Base-by-base conservation (phyloP, 2,797 vertebrate species). In the Gadopsis marmoratus region DNA sequence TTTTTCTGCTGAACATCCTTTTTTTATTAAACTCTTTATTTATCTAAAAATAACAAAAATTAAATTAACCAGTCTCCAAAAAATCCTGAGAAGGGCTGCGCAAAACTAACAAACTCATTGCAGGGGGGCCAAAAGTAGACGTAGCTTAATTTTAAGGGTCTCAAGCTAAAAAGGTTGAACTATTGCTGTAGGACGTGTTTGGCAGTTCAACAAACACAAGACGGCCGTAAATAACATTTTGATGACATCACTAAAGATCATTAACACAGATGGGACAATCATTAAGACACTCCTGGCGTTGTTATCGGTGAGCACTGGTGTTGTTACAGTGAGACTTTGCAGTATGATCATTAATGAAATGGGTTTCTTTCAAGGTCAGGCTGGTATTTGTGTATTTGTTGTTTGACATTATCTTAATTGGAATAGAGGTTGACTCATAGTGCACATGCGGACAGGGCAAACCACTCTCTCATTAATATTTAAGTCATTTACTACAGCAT, bases 401-500 rank as follows among this genome's bases (percentile, higher is more conserved):
- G 61, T 74, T 37, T 80, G 35, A 50, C 41, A 73, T 79, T 37
- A 76, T 69, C 45, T 59, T 14, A 37, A 74, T 51, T 33, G 26
- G 21, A 67, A 21, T 33, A 14, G 11, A 81, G 14, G 31, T 14
- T 65, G 31, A 9, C 55, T 51, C 29, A 37, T 56, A 51, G 7
- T 50, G 5, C 54, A 53, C 31, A 29, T 10, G 37, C 5, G 10
- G 17, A 62, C 48, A 2, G 19, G 12, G 2, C 16, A 47, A 69
- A 64, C 3, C 5, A 23, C 29, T 58, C 45, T 35, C 8, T 39
- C 37, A 50, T 13, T 54, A 43, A n/a, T 1, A 14, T 14, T 35
- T 3, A 39, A 3, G 21, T 39, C 3, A 47, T 64, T 59, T 35
- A 17, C 16, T 29, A 23, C 7, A 31, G 23, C 31, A 47, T 41